Percentiles rank a stretch among this genome's conserved stretches.
Evolutionary conservation across 2,888 invertebrate species (phyloP).

Genomic region (Nycteola revayana): DNA sequence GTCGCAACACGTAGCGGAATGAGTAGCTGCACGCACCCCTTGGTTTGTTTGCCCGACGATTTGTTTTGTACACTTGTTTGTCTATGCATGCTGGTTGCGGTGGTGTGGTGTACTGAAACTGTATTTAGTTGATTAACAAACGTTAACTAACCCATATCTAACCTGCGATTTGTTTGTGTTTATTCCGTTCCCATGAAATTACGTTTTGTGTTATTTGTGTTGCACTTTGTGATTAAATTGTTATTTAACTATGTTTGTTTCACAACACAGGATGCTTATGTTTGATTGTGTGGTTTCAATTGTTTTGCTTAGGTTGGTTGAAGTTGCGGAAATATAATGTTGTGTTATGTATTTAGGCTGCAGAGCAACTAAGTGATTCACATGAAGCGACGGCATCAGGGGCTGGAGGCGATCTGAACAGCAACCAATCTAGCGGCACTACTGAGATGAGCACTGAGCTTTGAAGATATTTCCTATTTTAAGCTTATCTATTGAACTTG

Average conservation of each 20-base stretch:
- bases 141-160: slow-evolving; percentile 56
- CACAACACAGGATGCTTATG: background rate
- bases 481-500: too few relatives aligned
- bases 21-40: slow-evolving; percentile 70
- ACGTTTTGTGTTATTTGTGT: slow-evolving; percentile 31
- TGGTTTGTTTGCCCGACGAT: slow-evolving; percentile 53
- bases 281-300: too few relatives aligned
- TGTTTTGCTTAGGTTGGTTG: too few relatives aligned
- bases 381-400: slow-evolving; percentile 37
- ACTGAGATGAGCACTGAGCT: slow-evolving; percentile 88
- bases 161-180: slow-evolving; percentile 33
- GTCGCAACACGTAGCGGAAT: slow-evolving; percentile 69
- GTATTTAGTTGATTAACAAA: slow-evolving; percentile 48
- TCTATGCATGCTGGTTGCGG: slow-evolving; percentile 61
- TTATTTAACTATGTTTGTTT: slow-evolving; percentile 18
- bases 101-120: slow-evolving; percentile 33
- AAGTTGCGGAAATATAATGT: background rate
- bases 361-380: slow-evolving; percentile 72
- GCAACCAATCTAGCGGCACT: slow-evolving; percentile 48
- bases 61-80: slow-evolving; percentile 38
- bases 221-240: slow-evolving; percentile 36
- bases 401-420: slow-evolving; percentile 30
- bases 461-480: slow-evolving; percentile 44
- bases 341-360: slow-evolving; percentile 52
- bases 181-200: slow-evolving; percentile 28